A percentile compares a stretch with the other conserved stretches of the same genome.
Conservation (phyloP, 1,140 invertebrate genomes). For the Pogonomyrmex barbatus region DNA sequence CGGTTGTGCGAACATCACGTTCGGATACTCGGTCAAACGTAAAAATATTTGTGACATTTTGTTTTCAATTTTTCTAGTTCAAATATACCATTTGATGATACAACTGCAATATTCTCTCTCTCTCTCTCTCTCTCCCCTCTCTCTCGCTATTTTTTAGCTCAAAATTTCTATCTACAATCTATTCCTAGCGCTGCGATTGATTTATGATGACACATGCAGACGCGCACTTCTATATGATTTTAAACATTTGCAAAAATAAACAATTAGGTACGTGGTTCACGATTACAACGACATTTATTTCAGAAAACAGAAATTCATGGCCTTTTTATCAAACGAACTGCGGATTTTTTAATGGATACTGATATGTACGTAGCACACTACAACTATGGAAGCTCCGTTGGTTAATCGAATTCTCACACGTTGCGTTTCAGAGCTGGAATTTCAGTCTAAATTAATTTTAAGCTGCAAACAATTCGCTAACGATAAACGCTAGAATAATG, state of each 20-base stretch:
- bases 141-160: background rate
- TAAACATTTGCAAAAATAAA: slow-evolving; percentile 35
- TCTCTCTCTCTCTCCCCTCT: background rate
- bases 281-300: slow-evolving; percentile 15
- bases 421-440: slow-evolving; percentile 34
- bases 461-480: slow-evolving; percentile 2
- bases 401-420: slow-evolving; percentile 24
- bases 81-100: background rate
- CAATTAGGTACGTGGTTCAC: background rate
- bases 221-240: background rate
- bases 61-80: slow-evolving; percentile 8
- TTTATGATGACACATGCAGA: background rate
- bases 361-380: background rate
- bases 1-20: background rate
- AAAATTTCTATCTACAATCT: background rate
- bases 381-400: slow-evolving; percentile 7
- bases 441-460: slow-evolving; percentile 47
- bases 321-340: slow-evolving; percentile 3
- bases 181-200: background rate
- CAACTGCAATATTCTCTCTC: background rate
- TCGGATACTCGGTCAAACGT: slow-evolving; percentile 4
- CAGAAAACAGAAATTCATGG: background rate
- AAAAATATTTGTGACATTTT: slow-evolving; percentile 22
- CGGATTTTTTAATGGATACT: background rate
- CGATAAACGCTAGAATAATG: background rate